Percentiles rank a stretch among this genome's conserved stretches.
Evolutionary conservation across 1,140 invertebrate genomes (phyloP).

Genomic region (Elymnias hypermnestra): DNA sequence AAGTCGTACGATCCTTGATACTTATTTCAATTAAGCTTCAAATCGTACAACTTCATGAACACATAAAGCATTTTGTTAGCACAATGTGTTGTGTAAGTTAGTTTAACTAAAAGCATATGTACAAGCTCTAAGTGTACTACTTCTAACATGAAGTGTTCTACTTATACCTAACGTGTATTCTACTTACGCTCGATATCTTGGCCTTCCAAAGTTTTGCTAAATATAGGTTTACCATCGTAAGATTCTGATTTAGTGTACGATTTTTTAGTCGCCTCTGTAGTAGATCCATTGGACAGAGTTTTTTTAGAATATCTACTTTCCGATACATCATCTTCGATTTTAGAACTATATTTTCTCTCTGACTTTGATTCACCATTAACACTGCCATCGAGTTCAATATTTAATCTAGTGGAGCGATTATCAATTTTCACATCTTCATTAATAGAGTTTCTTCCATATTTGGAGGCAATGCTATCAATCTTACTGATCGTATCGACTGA

Average conservation of each 20-base stretch:
- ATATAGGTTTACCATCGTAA: conserved; percentile 79
- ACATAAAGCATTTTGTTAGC: conserved; percentile 49
- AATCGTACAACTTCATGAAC: conserved; percentile 42
- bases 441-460: conserved; percentile 49
- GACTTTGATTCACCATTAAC: conserved; percentile 49
- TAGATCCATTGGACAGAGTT: conserved; percentile 45
- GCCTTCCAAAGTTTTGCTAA: conserved; percentile 85
- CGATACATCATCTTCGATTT: conserved; percentile 44
- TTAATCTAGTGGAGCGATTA: conserved; percentile 42
- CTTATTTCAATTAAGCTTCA: too few species aligned
- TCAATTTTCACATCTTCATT: conserved; percentile 42
- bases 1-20: conserved; percentile 40
- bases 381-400: conserved; percentile 43
- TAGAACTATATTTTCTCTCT: conserved; percentile 38
- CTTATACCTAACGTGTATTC: conserved; percentile 12
- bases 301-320: conserved; percentile 53
- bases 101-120: conserved; percentile 63
- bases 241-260: conserved; percentile 50
- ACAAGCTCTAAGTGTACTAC: conserved; percentile 63
- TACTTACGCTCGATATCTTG: conserved; percentile 87
- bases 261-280: conserved; percentile 35
- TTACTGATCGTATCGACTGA: conserved; percentile 35
- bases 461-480: conserved; percentile 55
- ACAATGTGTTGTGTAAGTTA: conserved; percentile 64
- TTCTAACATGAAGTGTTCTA: conserved; percentile 34